Conservation (phyloP, 2,113 vertebrate species). For the Carassius carassius region DNA sequence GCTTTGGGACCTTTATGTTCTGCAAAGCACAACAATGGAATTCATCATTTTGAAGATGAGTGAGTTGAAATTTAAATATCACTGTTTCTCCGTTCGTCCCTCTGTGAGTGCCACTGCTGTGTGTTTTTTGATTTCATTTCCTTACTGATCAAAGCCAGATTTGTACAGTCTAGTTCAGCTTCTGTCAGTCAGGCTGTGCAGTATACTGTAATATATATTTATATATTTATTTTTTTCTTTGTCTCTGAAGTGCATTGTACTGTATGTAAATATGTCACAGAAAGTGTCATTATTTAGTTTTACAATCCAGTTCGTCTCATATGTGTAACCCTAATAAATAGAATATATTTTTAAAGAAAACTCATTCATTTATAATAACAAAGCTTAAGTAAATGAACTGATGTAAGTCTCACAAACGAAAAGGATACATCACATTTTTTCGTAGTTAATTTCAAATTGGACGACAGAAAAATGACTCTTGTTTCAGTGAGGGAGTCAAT, state of each 20-base stretch:
- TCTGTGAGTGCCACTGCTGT: not conserved
- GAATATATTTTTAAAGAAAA: not conserved
- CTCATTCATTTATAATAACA: not conserved
- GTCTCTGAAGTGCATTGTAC: not conserved
- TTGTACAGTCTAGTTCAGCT: not conserved
- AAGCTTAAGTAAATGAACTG: not conserved
- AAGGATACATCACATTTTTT: not conserved
- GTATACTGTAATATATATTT: not conserved
- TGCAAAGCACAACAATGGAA: conserved; percentile 15
- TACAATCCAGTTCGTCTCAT: too few relatives aligned
- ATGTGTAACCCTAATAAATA: not conserved
- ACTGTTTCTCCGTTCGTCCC: not conserved
- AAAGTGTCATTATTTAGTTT: too few relatives aligned
- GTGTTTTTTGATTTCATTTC: conserved; percentile 5
- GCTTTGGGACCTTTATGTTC: not conserved
- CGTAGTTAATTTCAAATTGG: not conserved
- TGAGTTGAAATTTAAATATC: not conserved
- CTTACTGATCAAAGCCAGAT: conserved; percentile 16
- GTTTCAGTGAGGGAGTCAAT: not conserved
- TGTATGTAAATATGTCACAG: not conserved
- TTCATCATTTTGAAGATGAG: conserved; percentile 22
- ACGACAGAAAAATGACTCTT: not conserved
- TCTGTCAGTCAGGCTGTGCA: not conserved
- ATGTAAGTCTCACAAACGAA: not conserved
- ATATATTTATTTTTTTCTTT: not conserved